These are phyloP conservation scores for Tapirus indicus DNA, from an alignment of 2,797 vertebrate genomes.

Conservation along the genomic window DNA sequence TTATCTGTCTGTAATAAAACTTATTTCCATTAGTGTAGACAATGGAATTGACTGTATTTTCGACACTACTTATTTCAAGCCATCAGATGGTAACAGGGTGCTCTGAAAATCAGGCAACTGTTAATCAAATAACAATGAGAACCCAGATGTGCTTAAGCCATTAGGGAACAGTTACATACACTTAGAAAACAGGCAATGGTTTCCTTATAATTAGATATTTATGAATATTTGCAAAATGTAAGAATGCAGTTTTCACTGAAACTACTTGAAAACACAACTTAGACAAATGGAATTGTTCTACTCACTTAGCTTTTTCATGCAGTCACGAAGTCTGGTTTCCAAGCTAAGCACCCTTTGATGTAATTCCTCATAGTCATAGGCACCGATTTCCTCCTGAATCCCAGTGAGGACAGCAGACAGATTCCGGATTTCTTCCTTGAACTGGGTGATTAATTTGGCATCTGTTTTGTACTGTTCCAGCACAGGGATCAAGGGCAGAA, in stretches of 20 bases:
- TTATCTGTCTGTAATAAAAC: not conserved
- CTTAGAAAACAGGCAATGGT: not conserved
- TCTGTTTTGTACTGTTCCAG: slow-evolving; percentile 99
- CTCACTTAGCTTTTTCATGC: slow-evolving; percentile 99
- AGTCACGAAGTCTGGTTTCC: slow-evolving; percentile 96
- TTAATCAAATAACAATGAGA: not conserved
- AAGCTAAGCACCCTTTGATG: slow-evolving; percentile 96
- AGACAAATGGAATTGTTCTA: slow-evolving; percentile 68
- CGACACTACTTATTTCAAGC: not conserved
- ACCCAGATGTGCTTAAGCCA: not conserved
- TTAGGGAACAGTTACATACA: not conserved
- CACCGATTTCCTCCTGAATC: slow-evolving; percentile 98
- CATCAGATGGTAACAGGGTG: not conserved
- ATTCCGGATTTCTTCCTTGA: slow-evolving; percentile 99
- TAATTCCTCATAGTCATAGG: slow-evolving; percentile 97
- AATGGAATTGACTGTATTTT: not conserved
- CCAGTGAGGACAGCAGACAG: slow-evolving; percentile 94
- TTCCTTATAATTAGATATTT: not conserved
- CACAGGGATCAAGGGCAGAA: slow-evolving; percentile 97
- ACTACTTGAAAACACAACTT: not conserved
- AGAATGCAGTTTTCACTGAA: not conserved
- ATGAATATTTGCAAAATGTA: not conserved
- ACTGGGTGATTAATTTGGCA: slow-evolving; percentile 96
- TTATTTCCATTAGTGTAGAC: not conserved
- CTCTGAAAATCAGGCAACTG: not conserved